Conservation (phyloP, 1,140 invertebrate species). For the Euglossa dilemma region DNA sequence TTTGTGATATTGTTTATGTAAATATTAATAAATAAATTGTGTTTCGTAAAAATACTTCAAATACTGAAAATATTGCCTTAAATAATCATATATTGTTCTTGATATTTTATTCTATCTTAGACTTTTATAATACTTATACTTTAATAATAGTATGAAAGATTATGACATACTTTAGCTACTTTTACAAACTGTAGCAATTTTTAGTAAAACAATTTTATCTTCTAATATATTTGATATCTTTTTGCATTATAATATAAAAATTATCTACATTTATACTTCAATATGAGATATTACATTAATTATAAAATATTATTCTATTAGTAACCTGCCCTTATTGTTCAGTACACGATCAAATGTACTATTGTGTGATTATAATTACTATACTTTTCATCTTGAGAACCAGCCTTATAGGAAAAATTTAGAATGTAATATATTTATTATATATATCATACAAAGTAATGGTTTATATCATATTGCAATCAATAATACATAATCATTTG, state of each 20-base stretch:
- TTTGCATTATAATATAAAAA: neutral
- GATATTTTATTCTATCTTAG: neutral
- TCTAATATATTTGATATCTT: neutral
- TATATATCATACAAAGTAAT: neutral
- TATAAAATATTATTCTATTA: neutral
- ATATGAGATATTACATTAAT: neutral
- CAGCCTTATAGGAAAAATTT: constrained; percentile 10
- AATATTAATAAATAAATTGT: neutral
- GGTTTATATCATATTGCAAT: neutral
- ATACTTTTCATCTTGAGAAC: neutral
- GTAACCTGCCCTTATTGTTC: neutral
- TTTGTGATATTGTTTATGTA: neutral
- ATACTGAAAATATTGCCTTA: neutral
- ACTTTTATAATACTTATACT: neutral
- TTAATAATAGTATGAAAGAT: neutral
- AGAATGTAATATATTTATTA: neutral
- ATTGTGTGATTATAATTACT: neutral
- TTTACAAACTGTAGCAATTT: neutral
- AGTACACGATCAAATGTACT: neutral
- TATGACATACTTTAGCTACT: neutral
- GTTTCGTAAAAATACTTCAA: neutral
- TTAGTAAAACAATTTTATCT: neutral
- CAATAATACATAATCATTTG: neutral
- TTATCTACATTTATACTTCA: neutral
- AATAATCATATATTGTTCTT: neutral